These are phyloP conservation scores for Lasius fuliginosus DNA, from an alignment of 2,888 invertebrate species.

Conservation along the genomic window DNA sequence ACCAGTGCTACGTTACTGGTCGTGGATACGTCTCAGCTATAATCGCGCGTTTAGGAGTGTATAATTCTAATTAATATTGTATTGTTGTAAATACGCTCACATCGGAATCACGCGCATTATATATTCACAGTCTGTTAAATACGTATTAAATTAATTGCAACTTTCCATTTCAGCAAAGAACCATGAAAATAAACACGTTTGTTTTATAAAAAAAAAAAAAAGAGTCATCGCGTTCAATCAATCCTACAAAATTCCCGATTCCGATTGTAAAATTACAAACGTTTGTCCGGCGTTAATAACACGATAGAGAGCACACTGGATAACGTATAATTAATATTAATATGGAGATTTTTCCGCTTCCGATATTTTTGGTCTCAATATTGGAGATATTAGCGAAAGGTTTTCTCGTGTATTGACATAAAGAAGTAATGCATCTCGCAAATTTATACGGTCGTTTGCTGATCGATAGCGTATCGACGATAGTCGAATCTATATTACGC, in stretches of 20 bases:
- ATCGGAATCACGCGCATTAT: constrained; percentile 78
- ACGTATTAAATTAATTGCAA: constrained; percentile 78
- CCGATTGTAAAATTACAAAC: neutral
- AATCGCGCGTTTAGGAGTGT: constrained; percentile 69
- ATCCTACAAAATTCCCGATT: constrained; percentile 19
- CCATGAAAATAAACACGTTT: constrained; percentile 79
- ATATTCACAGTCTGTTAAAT: constrained; percentile 76
- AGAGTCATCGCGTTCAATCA: neutral
- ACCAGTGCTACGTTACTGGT: constrained; percentile 57
- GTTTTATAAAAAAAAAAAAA: constrained; percentile 75
- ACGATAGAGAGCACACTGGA: neutral
- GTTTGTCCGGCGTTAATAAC: neutral
- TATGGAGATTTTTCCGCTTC: neutral
- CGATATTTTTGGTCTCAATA: neutral
- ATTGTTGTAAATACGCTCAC: constrained; percentile 80
- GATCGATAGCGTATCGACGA: constrained; percentile 20
- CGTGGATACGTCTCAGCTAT: constrained; percentile 62
- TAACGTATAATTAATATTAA: neutral
- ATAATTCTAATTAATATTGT: constrained; percentile 70
- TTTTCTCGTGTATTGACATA: neutral
- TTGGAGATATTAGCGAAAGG: neutral
- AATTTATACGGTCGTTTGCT: neutral
- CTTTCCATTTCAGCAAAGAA: constrained; percentile 78
- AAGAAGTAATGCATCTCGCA: neutral
- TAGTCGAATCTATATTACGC: constrained; percentile 9